Percentiles rank a stretch among this genome's conserved stretches.
phyloP scores from a whole-genome alignment of 64 coral and sea anemone species.

The Porites australiensis region DNA sequence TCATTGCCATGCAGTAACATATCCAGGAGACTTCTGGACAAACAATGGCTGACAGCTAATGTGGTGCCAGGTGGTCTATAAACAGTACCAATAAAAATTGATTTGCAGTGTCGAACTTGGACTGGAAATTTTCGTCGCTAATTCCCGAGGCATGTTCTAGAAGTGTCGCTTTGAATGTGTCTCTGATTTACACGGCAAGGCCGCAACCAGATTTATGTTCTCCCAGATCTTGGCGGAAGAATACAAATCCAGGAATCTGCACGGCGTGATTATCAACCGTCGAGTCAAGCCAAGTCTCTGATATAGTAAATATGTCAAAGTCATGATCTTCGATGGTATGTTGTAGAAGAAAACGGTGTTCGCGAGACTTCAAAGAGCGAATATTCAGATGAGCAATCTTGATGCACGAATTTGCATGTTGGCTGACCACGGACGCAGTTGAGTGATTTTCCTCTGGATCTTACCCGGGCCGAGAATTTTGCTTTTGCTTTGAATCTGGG shows the following conservation, averaged over 20 bases:
- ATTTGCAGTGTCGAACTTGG: no score
- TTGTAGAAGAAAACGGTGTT: conserved; percentile 31
- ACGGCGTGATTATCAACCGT: conserved; percentile 14
- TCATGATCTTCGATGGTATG: conserved; percentile 32
- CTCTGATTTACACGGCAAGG: no score
- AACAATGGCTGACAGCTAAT: conserved; percentile 22
- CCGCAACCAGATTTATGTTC: conserved; percentile 43
- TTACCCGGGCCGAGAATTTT: no score
- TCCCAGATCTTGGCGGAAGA: conserved; percentile 44
- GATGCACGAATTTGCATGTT: conserved; percentile 26
- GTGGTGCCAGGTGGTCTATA: conserved; percentile 36
- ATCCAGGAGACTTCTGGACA: no score
- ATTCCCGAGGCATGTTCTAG: no score
- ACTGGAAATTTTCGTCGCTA: no score
- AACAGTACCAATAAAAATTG: no score
- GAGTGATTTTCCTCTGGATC: no score
- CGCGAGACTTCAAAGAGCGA: conserved; percentile 8
- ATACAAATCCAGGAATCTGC: conserved; percentile 43
- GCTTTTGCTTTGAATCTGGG: not conserved
- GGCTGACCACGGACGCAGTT: not conserved
- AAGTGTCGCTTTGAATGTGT: no score
- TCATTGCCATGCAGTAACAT: conserved; percentile 7
- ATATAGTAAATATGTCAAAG: conserved; percentile 49
- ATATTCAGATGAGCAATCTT: conserved; percentile 45
- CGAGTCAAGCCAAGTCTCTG: no score